phyloP scores from a whole-genome alignment of 2,113 vertebrate species.

The Rhagologus leucostigma region DNA sequence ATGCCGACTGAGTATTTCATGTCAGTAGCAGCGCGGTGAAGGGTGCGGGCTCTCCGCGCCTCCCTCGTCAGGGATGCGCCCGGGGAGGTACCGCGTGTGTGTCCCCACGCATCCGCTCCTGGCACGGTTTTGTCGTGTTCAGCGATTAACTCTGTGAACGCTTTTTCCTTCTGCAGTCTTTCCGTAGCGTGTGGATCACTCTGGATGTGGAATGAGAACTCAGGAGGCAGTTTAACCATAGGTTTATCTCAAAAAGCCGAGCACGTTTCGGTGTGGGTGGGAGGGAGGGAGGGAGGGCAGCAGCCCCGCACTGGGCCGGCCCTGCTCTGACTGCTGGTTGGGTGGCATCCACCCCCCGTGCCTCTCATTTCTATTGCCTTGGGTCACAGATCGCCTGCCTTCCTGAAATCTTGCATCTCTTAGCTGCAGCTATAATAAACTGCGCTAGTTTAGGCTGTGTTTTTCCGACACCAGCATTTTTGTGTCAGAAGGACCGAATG shows the following conservation, averaged over 20 bases:
- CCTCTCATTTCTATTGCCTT: neutral
- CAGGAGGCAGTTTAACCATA: neutral
- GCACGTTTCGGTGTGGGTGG: neutral
- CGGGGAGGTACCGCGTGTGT: neutral
- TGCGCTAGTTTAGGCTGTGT: neutral
- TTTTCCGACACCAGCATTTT: fast-evolving
- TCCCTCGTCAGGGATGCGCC: fast-evolving
- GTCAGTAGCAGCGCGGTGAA: neutral
- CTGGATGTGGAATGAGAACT: neutral
- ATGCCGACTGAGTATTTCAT: constrained; percentile 63
- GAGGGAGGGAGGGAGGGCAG: neutral
- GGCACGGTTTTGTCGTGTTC: fast-evolving
- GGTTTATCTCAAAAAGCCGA: neutral
- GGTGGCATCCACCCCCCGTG: neutral
- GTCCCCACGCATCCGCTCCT: fast-evolving
- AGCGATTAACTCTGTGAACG: neutral
- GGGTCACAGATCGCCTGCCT: neutral
- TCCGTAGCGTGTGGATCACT: fast-evolving
- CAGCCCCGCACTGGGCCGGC: neutral
- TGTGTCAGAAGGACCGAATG: neutral
- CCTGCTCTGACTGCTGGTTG: neutral
- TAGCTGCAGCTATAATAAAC: neutral
- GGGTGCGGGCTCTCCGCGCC: neutral
- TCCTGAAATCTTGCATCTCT: neutral
- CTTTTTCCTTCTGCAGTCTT: neutral